Conservation (phyloP, 92 coral and sea anemone genomes). For the Umimayanthus kanabou region DNA sequence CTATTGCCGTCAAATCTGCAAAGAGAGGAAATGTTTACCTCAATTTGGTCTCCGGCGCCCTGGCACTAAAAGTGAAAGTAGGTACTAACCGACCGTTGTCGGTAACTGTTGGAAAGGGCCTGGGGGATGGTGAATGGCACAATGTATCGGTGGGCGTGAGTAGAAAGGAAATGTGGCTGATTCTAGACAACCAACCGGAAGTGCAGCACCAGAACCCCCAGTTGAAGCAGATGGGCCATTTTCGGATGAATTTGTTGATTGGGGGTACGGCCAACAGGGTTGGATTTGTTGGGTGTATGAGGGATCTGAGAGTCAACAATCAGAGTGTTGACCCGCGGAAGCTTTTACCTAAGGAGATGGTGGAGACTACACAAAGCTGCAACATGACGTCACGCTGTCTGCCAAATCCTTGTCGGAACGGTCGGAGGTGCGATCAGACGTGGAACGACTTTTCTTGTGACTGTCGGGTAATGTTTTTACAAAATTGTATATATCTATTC, state of each 20-base stretch:
- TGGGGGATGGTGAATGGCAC: constrained; percentile 93
- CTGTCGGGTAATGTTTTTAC: constrained; percentile 49
- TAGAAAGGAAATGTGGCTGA: constrained; percentile 59
- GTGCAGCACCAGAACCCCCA: constrained; percentile 75
- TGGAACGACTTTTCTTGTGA: constrained; percentile 72
- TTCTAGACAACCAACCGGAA: constrained; percentile 65
- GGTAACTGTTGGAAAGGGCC: constrained; percentile 66
- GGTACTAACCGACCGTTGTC: constrained; percentile 62
- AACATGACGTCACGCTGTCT: constrained; percentile 63
- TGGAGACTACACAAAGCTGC: constrained; percentile 62
- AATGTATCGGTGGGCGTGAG: constrained; percentile 75
- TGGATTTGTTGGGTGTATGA: constrained; percentile 96
- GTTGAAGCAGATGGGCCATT: constrained; percentile 61
- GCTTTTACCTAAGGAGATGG: constrained; percentile 46
- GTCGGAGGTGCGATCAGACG: constrained; percentile 76
- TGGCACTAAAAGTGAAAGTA: constrained; percentile 68
- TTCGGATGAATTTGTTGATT: constrained; percentile 60
- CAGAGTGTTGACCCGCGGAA: constrained; percentile 39
- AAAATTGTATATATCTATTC: too few relatives aligned
- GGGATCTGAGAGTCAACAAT: constrained; percentile 63
- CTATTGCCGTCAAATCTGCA: constrained; percentile 69
- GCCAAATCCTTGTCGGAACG: constrained; percentile 83
- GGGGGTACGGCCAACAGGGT: constrained; percentile 77
- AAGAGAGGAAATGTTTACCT: constrained; percentile 59
- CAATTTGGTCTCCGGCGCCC: constrained; percentile 56